Evolutionary conservation across 2,888 invertebrate species (phyloP).

Genomic region (Bombylius discolor): DNA sequence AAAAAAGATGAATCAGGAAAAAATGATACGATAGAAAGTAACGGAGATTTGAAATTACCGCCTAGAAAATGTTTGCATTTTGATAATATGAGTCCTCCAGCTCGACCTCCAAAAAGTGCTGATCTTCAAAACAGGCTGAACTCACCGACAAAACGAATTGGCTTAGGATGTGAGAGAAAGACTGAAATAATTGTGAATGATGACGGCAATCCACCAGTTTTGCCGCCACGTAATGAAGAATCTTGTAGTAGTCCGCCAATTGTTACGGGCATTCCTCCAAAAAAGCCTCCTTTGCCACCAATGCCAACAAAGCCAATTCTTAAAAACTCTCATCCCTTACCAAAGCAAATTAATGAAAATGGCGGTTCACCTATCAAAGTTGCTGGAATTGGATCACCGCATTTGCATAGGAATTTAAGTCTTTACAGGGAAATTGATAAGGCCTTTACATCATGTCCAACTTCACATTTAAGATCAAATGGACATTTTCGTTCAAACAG

Average conservation of each 20-base stretch:
- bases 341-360: conserved; percentile 42
- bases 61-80: conserved; percentile 47
- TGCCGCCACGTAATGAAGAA: conserved; percentile 16
- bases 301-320: conserved; percentile 39
- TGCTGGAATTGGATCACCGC: conserved; percentile 50
- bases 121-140: conserved; percentile 25
- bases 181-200: neutral
- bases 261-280: conserved; percentile 42
- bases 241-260: conserved; percentile 14
- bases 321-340: conserved; percentile 44
- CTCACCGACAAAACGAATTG: conserved; percentile 28
- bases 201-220: conserved; percentile 20
- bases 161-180: conserved; percentile 5
- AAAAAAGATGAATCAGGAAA: conserved; percentile 34
- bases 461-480: conserved; percentile 22
- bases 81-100: conserved; percentile 47
- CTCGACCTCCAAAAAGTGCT: conserved; percentile 52
- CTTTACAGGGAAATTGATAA: conserved; percentile 46
- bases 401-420: conserved; percentile 46
- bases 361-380: conserved; percentile 35
- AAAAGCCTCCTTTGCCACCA: conserved; percentile 61
- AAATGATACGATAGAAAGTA: conserved; percentile 31
- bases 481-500: conserved; percentile 24
- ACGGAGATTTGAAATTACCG: conserved; percentile 42
- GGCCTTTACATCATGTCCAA: conserved; percentile 23